Base-by-base conservation (phyloP, 2,888 invertebrate species). In the Ceraclea dissimilis region DNA sequence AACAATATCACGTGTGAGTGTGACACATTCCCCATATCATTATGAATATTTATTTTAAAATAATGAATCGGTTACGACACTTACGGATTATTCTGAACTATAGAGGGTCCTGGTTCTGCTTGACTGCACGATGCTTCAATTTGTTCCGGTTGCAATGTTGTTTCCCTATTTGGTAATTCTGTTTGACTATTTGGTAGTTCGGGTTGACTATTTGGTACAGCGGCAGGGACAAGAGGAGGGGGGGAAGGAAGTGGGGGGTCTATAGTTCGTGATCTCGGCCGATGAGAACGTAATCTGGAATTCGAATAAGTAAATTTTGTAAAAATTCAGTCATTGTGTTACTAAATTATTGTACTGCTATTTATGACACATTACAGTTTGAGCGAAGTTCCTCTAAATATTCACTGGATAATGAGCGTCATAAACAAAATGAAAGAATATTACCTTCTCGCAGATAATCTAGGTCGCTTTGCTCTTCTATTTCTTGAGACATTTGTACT, bases 251-350 rank as follows among this genome's bases (percentile, higher is more conserved):
- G 33, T 20, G 39, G 13, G 13, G 49, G 49, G 33, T 55, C 50
- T 22, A 51, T 26, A 2, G 50, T 50, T 22, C 55, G 50, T 6
- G 55, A 55, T 17, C 55, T 49, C 5, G 75, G 74, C 64, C 75
- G 75, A 67, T 76, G 72, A 1, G 77, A 76, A 2, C 77, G 72
- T n/a, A 77, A 68, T 60, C 76, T 76, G 62, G 2, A 51, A 50
- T 10, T 47, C 18, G 6, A 47, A n/a, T n/a, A n/a, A n/a, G n/a
- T n/a, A n/a, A n/a, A n/a, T n/a, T n/a, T n/a, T n/a, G n/a, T n/a
- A n/a, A n/a, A n/a, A n/a, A n/a, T n/a, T n/a, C n/a, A n/a, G n/a
- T n/a, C n/a, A n/a, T n/a, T n/a, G n/a, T n/a, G n/a, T n/a, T n/a
- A n/a, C n/a, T n/a, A n/a, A n/a, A n/a, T n/a, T n/a, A n/a, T n/a